These are phyloP conservation scores for Lordiphosa clarofinis DNA, from an alignment of 1,140 invertebrate genomes.

Conservation along the genomic window DNA sequence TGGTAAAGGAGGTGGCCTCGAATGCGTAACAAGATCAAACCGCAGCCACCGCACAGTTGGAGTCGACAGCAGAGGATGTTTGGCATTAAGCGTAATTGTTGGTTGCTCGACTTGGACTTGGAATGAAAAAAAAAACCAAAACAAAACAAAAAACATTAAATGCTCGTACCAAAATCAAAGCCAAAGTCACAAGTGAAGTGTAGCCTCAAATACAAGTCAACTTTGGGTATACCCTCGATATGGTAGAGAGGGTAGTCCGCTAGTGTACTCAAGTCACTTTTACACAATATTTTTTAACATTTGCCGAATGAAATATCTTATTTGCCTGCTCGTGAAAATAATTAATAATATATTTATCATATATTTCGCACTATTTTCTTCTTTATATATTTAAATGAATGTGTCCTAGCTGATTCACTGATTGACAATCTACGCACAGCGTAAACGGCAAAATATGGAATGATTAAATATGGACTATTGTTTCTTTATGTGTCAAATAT, in stretches of 20 bases:
- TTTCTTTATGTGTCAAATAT: too few species aligned
- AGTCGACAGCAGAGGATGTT: conserved; percentile 59
- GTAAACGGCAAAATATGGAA: too few species aligned
- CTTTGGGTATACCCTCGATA: conserved; percentile 21
- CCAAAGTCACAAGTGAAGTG: conserved; percentile 70
- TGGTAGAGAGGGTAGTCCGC: neutral
- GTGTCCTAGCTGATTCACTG: too few species aligned
- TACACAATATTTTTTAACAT: too few species aligned
- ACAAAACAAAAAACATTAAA: conserved; percentile 64
- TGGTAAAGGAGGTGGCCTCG: conserved; percentile 9
- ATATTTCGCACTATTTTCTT: too few species aligned
- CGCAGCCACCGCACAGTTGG: conserved; percentile 56
- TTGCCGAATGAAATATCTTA: too few species aligned
- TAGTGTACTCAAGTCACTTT: too few species aligned
- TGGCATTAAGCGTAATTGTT: conserved; percentile 76
- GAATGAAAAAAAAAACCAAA: conserved; percentile 9
- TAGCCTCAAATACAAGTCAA: conserved; percentile 54
- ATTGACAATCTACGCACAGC: too few species aligned
- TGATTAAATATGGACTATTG: too few species aligned
- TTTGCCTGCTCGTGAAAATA: too few species aligned
- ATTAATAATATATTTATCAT: too few species aligned
- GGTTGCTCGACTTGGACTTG: conserved; percentile 36
- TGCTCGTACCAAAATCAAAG: conserved; percentile 66
- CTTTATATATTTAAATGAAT: too few species aligned
- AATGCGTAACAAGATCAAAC: conserved; percentile 78